Evolutionary conservation across 2,888 invertebrate species (phyloP), one percentile per base, ranked within the genome.

Genomic region (Folsomia candida): DNA sequence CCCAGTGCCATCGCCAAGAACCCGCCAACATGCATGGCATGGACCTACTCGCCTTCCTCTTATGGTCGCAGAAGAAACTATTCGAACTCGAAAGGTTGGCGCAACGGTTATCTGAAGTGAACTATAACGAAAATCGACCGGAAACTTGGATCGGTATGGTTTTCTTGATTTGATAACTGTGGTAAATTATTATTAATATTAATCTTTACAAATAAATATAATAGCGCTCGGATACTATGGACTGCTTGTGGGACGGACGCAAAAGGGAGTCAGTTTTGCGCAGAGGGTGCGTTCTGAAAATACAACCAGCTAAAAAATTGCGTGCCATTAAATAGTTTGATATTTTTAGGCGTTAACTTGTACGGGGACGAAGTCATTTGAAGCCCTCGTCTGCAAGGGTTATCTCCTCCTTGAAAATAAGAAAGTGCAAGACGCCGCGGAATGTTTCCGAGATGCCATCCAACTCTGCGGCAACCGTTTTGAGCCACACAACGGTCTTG

Each of bases 401-500:
- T 85, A 86, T 73, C 87, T 89, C 69, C 83, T 90, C 18, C 83
- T 88, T 68, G 88, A 89, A 76, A 83, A 89, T 72, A 89, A 89
- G 80, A 89, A 89, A 80, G 87, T 86, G 78, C 86, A 87, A 70
- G 90, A 90, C 76, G 89, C 90, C 1, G 84, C 88, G 1, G 83
- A 85, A 65, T 88, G 89, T 82, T 90, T 89, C 81, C 84, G 89
- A 77, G 89, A 90, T 81, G 90, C 89, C 0, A 84, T 89, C 71
- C 82, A 84, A 66, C 81, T 85, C 61, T 88, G 88, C 69, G 88
- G 89, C 47, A 86, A 86, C 80, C 86, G 90, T 73, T 90, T 87
- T 82, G 93, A 93, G 81, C 87, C 90, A 0, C 89, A 92, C 81
- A 89, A 90, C 83, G 91, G 91, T n/a, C 82, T 92, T 28, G 89